These are phyloP conservation scores for Platyscapa corneri DNA, from an alignment of 1,140 invertebrate genomes.

Conservation along the genomic window DNA sequence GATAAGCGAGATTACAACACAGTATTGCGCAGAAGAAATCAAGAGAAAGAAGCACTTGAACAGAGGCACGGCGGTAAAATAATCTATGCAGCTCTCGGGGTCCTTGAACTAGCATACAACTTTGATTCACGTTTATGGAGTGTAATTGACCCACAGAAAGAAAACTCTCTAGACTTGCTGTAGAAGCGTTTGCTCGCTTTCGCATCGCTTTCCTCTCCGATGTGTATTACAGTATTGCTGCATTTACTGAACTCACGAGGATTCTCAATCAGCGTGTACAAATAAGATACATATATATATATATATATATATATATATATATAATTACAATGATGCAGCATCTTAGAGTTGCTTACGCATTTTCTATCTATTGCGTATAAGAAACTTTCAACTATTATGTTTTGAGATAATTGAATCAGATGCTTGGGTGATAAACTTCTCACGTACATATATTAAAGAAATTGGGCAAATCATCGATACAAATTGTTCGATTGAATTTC, in stretches of 20 bases:
- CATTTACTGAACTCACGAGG: background rate
- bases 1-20: too few relatives aligned
- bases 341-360: background rate
- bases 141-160: constrained; percentile 53
- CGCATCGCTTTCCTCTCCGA: constrained; percentile 37
- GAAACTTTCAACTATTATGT: background rate
- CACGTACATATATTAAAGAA: background rate
- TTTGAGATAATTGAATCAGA: background rate
- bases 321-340: background rate
- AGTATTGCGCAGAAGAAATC: too few relatives aligned
- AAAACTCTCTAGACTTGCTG: background rate
- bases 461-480: background rate
- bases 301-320: too few relatives aligned
- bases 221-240: constrained; percentile 15
- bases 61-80: background rate
- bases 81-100: background rate
- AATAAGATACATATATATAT: background rate
- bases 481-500: background rate
- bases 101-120: constrained; percentile 47
- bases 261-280: background rate
- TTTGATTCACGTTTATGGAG: constrained; percentile 53
- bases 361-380: background rate
- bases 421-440: background rate
- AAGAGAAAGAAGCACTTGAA: too few relatives aligned
- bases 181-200: constrained; percentile 39